Conservation (phyloP, 2,113 vertebrate species). For the Glaucidium brasilianum region DNA sequence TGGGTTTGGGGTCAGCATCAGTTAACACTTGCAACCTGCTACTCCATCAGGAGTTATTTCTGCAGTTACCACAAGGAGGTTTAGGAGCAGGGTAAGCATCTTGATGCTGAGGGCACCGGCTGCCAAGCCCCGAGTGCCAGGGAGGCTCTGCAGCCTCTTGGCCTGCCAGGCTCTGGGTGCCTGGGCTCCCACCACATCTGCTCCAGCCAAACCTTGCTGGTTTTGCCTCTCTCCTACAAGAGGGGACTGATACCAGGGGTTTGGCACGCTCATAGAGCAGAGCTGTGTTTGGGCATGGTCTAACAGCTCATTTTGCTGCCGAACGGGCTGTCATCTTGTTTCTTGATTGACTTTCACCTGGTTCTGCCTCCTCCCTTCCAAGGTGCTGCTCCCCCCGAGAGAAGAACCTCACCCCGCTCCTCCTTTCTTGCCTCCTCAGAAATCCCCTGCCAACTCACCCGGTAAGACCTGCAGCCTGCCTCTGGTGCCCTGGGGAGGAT, state of each 20-base stretch:
- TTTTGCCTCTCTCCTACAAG: background rate
- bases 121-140: accelerated
- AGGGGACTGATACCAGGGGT: background rate
- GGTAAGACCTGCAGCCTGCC: background rate
- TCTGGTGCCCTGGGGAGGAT: background rate
- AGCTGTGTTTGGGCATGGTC: background rate
- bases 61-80: background rate
- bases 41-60: background rate
- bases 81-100: accelerated
- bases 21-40: background rate
- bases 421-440: background rate
- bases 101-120: background rate
- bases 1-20: background rate
- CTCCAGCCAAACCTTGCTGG: background rate
- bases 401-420: background rate
- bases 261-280: background rate
- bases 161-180: background rate
- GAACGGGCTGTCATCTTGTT: accelerated
- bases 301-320: background rate
- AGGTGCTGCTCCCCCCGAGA: background rate
- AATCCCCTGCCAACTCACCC: background rate
- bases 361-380: background rate
- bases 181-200: background rate
- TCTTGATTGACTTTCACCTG: background rate
- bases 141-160: accelerated